Percentiles rank a stretch among this genome's conserved stretches.
These are phyloP conservation scores for Habrosyne pyritoides DNA, from an alignment of 2,888 invertebrate genomes.

Conservation along the genomic window DNA sequence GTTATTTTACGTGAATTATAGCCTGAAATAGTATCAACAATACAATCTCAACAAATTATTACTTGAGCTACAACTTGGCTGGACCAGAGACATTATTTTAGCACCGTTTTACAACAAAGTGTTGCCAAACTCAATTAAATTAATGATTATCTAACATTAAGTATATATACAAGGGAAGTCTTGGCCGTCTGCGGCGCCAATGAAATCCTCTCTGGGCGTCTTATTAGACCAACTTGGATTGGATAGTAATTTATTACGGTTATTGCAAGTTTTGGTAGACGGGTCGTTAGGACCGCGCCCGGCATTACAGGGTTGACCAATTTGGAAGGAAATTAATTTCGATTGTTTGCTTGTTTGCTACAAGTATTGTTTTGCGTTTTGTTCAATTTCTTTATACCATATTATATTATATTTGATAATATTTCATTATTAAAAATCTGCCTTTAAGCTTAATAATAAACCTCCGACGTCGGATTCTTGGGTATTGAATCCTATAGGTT, in stretches of 20 bases:
- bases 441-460: too few species aligned
- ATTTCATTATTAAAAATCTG: too few species aligned
- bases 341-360: constrained; percentile 42
- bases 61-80: too few species aligned
- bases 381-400: constrained; percentile 19
- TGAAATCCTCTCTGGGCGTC: constrained; percentile 53
- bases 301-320: constrained; percentile 47
- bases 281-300: constrained; percentile 45
- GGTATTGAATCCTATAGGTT: too few species aligned
- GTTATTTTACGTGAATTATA: too few species aligned
- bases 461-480: too few species aligned
- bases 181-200: constrained; percentile 23
- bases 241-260: constrained; percentile 72
- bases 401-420: too few species aligned
- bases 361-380: constrained; percentile 35
- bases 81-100: background rate
- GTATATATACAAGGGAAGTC: background rate
- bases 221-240: constrained; percentile 71
- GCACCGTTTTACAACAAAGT: constrained; percentile 19
- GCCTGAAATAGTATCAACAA: too few species aligned
- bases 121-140: constrained; percentile 60
- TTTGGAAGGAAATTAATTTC: constrained; percentile 51
- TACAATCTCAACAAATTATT: too few species aligned
- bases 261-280: constrained; percentile 59
- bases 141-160: constrained; percentile 56